Base-by-base conservation (phyloP, 2,888 invertebrate genomes). In the Anthophora plumipes region DNA sequence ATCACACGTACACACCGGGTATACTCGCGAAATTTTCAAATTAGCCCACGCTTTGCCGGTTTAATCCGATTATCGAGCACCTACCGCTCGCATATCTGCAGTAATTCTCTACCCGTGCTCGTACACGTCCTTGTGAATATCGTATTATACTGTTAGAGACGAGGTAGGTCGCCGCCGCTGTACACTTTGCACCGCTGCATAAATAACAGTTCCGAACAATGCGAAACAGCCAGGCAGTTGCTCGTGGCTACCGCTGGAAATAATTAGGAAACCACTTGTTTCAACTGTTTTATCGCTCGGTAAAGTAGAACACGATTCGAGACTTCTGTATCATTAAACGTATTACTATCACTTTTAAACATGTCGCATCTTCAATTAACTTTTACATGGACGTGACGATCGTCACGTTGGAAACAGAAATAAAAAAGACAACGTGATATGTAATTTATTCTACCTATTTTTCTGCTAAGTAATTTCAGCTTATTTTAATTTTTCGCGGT, bases 31-130 rank as follows among this genome's bases (percentile, higher is more conserved):
- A 76, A 79, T 82, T 70, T 63, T 79, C 59, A 74, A 85, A 85
- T 82, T 76, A 79, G 66, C 78, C 72, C 14, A 48, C 72, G 55
- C 70, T 82, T 85, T 76, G 57, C 57, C 39, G 17, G 20, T 50
- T 54, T 73, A 76, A 84, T 75, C 77, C 72, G 55, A 72, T 76
- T 84, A 75, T 67, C 75, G 59, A 46, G 17, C 39, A 66, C 25
- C 43, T 77, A 69, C 60, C n/a, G 39, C 57, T 64, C 31, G 25
- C 37, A 14, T 12, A 31, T 41, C 68, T 43, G 6, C 31, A 14
- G 43, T 25, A 60, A 37, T 59, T 54, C 59, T 31, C 79, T 55
- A 54, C 37, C 31, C 1, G 4, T 4, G 31, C 31, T 1, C 1
- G 31, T 41, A 43, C 37, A 25, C 11, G 9, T 59, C 37, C 61